Evolutionary conservation across 2,797 vertebrate genomes (phyloP), one percentile per base, ranked within the genome.

Genomic region (Gambelia wislizenii): DNA sequence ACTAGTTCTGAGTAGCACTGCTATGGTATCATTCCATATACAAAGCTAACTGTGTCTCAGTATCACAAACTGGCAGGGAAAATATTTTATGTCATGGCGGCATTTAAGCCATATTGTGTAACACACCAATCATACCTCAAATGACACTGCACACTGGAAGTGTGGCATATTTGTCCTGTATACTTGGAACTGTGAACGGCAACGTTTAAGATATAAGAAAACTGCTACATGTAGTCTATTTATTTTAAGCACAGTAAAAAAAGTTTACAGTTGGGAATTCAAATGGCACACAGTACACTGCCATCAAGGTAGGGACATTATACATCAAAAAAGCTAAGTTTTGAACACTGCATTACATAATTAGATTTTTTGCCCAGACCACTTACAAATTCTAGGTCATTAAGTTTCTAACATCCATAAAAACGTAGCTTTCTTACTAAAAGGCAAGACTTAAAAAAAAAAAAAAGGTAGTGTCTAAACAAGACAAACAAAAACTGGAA

Each of bases 211-310:
- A 96, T 95, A 49, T 92, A 90, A 86, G 93, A 96, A 96, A 94
- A 77, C 95, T 97, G 96, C 97, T 97, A 95, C 96, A 96, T 96
- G 95, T 92, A 96, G 94, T 96, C 97, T 97, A 98, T 99, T 99
- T 99, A 99, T 99, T 99, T 98, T 97, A 98, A 98, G 97, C 97
- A 97, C 96, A 97, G 96, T 97, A 97, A 97, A 97, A 97, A 95
- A 97, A 95, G 96, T 97, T 94, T 98, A 99, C 98, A 99, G 98
- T 98, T 97, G 97, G 98, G 98, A 97, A 97, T 96, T 97, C 98
- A 95, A 97, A 97, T 98, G 98, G 98, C 98, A 98, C 98, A 99
- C 98, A 89, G 95, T 97, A 98, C 98, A 99, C 96, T 98, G 98
- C 98, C 98, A 98, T 98, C 97, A 97, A 98, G 97, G 97, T 97